These are phyloP conservation scores for Sebastes reedi DNA, from an alignment of 2,797 vertebrate genomes.

Conservation along the genomic window DNA sequence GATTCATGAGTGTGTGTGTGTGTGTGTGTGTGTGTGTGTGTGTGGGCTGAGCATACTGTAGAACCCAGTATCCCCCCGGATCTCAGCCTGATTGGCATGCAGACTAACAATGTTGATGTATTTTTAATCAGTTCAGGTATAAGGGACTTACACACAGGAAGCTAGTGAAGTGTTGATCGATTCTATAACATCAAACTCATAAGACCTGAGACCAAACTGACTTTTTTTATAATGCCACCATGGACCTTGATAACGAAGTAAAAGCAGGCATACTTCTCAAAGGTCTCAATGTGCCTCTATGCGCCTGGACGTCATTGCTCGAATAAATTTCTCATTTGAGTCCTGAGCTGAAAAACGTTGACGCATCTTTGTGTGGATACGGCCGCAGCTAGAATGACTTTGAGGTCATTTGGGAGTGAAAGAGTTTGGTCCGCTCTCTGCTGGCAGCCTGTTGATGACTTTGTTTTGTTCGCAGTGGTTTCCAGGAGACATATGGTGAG, in stretches of 20 bases:
- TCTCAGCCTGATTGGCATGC: not conserved
- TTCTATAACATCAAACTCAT: not conserved
- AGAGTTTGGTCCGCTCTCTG: constrained; percentile 19
- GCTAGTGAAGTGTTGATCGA: not conserved
- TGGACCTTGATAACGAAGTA: constrained; percentile 11
- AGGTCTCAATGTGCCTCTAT: constrained; percentile 34
- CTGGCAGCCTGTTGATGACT: constrained; percentile 57
- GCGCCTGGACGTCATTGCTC: constrained; percentile 8
- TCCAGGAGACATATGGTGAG: constrained; percentile 60
- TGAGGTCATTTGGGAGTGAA: constrained; percentile 42
- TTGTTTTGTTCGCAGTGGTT: constrained; percentile 60
- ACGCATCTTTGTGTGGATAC: constrained; percentile 18
- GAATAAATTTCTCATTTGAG: constrained; percentile 53
- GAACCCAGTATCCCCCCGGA: not conserved
- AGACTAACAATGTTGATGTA: not conserved
- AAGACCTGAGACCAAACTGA: not conserved
- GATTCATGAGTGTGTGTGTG: not conserved
- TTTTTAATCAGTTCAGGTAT: constrained; percentile 13
- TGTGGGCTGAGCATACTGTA: not conserved
- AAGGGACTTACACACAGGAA: not conserved
- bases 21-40: not conserved
- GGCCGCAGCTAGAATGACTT: constrained; percentile 16
- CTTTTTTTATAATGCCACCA: constrained; percentile 2
- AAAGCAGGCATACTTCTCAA: constrained; percentile 1
- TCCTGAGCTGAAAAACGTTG: constrained; percentile 27